Percentiles rank a stretch among this genome's conserved stretches.
These are phyloP conservation scores for Eutrigla gurnardus DNA, from an alignment of 2,797 vertebrate genomes.

Conservation along the genomic window DNA sequence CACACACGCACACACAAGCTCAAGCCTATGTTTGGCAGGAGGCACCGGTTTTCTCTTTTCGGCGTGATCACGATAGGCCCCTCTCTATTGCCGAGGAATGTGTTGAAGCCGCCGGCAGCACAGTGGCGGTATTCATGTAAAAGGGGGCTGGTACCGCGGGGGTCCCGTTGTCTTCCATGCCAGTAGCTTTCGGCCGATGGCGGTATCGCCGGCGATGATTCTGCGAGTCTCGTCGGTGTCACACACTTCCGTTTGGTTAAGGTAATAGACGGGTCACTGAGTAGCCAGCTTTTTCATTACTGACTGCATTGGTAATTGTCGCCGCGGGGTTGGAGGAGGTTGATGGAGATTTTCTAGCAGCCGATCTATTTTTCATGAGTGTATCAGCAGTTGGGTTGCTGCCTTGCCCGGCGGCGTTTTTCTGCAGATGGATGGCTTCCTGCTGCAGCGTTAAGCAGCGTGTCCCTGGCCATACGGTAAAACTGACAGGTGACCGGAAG, in stretches of 20 bases:
- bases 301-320: conserved; percentile 48
- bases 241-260: conserved; percentile 24
- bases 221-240: not conserved
- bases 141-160: conserved; percentile 46
- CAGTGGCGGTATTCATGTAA: conserved; percentile 60
- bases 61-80: conserved; percentile 47
- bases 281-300: conserved; percentile 34
- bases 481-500: conserved; percentile 30
- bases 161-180: conserved; percentile 40
- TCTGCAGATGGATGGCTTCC: conserved; percentile 24
- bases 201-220: conserved; percentile 15
- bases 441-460: not conserved
- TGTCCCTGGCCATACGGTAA: conserved; percentile 1
- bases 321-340: conserved; percentile 36
- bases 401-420: not conserved
- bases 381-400: conserved; percentile 21
- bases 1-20: conserved; percentile 1
- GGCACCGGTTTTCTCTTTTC: conserved; percentile 43
- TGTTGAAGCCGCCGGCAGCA: conserved; percentile 45
- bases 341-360: conserved; percentile 46
- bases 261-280: conserved; percentile 34
- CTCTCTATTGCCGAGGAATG: conserved; percentile 29
- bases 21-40: conserved; percentile 49
- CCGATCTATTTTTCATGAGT: conserved; percentile 52
- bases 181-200: conserved; percentile 34